Evolutionary conservation across 2,888 invertebrate genomes (phyloP).

Genomic region (Heliconius ismenius): DNA sequence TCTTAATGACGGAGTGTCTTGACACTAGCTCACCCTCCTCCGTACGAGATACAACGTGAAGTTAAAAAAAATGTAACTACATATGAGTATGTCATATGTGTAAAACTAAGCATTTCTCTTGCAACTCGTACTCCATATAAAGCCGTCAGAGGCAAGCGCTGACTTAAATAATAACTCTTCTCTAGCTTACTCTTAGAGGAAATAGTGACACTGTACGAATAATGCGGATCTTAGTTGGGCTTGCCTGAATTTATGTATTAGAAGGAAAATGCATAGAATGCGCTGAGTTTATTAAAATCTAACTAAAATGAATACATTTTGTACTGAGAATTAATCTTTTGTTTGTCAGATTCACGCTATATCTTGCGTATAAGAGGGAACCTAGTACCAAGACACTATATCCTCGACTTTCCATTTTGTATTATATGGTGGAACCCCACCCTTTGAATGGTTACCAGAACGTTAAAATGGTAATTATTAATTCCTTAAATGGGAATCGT

Average conservation of each 20-base stretch:
- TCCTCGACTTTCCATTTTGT: no score
- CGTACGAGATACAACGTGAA: neutral
- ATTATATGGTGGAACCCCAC: no score
- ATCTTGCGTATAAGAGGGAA: no score
- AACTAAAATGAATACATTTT: neutral
- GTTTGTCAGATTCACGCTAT: neutral
- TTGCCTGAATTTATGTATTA: slow-evolving; percentile 38
- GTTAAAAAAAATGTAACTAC: no score
- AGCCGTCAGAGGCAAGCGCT: slow-evolving; percentile 64
- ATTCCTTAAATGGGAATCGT: no score
- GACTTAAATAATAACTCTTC: slow-evolving; percentile 70
- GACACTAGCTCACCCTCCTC: no score
- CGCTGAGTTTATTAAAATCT: slow-evolving; percentile 30
- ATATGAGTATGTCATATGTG: no score
- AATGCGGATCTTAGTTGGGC: slow-evolving; percentile 37
- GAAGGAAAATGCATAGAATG: slow-evolving; percentile 15
- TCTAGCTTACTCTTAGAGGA: slow-evolving; percentile 50
- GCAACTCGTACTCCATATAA: slow-evolving; percentile 46
- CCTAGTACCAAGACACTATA: no score
- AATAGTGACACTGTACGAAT: slow-evolving; percentile 47
- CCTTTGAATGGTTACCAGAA: no score
- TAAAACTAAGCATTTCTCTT: slow-evolving; percentile 19
- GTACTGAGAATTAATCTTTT: neutral
- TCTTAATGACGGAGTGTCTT: no score
- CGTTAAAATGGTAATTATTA: no score